Evolutionary conservation across 1,140 invertebrate species (phyloP).

Genomic region (Drosophila erecta): DNA sequence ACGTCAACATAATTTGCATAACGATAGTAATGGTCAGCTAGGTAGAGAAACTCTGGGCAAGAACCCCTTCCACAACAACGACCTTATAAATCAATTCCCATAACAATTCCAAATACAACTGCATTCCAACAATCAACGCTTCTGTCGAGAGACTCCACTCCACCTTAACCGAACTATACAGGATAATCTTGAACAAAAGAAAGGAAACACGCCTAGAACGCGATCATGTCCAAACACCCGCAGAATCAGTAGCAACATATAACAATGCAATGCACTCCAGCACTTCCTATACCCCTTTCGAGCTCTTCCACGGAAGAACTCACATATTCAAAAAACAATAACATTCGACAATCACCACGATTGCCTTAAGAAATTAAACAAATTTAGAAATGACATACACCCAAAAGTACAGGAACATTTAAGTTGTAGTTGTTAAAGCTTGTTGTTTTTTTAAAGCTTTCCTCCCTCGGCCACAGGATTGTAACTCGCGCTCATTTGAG

Average conservation of each 20-base stretch:
- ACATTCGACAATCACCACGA: constrained; percentile 8
- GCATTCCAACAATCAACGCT: background rate
- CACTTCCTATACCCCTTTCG: background rate
- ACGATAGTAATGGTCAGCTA: background rate
- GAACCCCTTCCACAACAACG: background rate
- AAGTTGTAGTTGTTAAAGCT: too few relatives aligned
- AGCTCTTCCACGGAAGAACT: background rate
- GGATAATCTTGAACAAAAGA: background rate
- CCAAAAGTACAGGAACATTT: constrained; percentile 3
- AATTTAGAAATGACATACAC: constrained; percentile 6
- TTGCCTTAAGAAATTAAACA: constrained; percentile 6
- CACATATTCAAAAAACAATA: constrained; percentile 10
- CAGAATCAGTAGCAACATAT: background rate
- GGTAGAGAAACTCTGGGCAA: background rate
- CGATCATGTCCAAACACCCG: background rate
- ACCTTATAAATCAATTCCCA: background rate
- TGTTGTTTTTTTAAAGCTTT: too few relatives aligned
- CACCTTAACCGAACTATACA: background rate
- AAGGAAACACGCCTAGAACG: background rate
- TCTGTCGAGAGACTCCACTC: background rate
- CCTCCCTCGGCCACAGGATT: too few relatives aligned
- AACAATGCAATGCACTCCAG: constrained; percentile 1
- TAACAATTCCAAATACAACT: background rate
- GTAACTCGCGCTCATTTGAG: too few relatives aligned
- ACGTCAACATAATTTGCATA: background rate